Evolutionary conservation across 2,888 invertebrate genomes (phyloP), one percentile per base, ranked within the genome.

Genomic region (Therioaphis trifolii): DNA sequence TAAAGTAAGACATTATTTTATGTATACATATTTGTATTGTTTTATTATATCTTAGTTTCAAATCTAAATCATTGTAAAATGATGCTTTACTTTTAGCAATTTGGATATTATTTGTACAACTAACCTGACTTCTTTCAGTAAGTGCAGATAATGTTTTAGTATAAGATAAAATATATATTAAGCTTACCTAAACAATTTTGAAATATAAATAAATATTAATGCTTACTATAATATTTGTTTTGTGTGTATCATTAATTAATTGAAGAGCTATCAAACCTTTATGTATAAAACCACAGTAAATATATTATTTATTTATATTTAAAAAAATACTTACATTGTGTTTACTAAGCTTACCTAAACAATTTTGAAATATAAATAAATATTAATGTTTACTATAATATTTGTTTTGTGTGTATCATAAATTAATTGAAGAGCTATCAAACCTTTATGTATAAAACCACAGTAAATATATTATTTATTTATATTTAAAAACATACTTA

Each of bases 71-170:
- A 68, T 52, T 68, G 49, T 66, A 68, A 68, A 52, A 78, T 27
- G 78, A 68, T 78, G 78, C 78, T 78, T 78, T 68, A 68, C 52
- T 24, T 40, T 78, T 78, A 78, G 77, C 11, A 35, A 24, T 52
- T 46, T 77, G n/a, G 27, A 61, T 55, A 55, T 2, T 46, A 63
- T 40, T 40, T 40, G 2, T 52, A 55, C 5, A 24, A 24, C 27
- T 40, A 40, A 68, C 21, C 24, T 11, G 29, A 24, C 35, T 27
- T 78, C 68, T 12, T 40, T 68, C n/a, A 29, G 29, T 14, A 21
- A 52, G 35, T 52, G 14, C 35, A 68, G 55, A 76, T 29, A n/a
- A 46, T 35, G 43, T 61, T 27, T 18, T 61, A 43, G 5, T 49
- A n/a, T n/a, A n/a, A 14, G 29, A 66, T 15, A 21, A 15, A 77